Evolutionary conservation across 2,888 invertebrate genomes (phyloP).

Genomic region (Caenorhabditis sulstoni): DNA sequence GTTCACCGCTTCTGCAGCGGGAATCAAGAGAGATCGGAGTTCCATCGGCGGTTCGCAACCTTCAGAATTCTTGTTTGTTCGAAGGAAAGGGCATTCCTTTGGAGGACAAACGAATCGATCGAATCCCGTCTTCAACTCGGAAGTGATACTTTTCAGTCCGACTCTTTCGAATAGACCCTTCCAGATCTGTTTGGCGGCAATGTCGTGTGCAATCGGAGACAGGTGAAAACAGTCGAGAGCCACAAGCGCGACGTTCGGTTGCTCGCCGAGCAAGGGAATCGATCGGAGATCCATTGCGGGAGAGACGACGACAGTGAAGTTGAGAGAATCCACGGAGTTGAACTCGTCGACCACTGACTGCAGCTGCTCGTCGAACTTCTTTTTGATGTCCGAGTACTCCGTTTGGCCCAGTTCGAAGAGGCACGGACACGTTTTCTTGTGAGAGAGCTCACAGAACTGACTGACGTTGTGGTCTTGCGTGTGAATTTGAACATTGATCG

Average conservation of each 20-base stretch:
- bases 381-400: slow-evolving; percentile 38
- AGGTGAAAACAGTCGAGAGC: slow-evolving; percentile 72
- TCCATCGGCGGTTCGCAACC: slow-evolving; percentile 29
- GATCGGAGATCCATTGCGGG: slow-evolving; percentile 58
- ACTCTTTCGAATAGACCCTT: slow-evolving; percentile 57
- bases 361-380: slow-evolving; percentile 31
- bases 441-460: slow-evolving; percentile 61
- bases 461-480: slow-evolving; percentile 55
- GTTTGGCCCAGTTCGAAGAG: slow-evolving; percentile 41
- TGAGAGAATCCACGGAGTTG: slow-evolving; percentile 10
- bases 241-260: slow-evolving; percentile 62
- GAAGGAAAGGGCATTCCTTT: slow-evolving; percentile 31
- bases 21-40: slow-evolving; percentile 3
- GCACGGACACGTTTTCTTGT: slow-evolving; percentile 59
- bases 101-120: slow-evolving; percentile 52
- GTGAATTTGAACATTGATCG: slow-evolving; percentile 64
- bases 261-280: slow-evolving; percentile 53
- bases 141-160: slow-evolving; percentile 6
- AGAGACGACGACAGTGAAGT: slow-evolving; percentile 56
- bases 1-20: neutral
- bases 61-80: slow-evolving; percentile 34
- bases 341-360: slow-evolving; percentile 19
- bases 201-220: slow-evolving; percentile 64
- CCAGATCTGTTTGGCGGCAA: slow-evolving; percentile 69
- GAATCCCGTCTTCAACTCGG: slow-evolving; percentile 21